Conservation (phyloP, 2,113 vertebrate genomes). For the Triplophysa dalaica region DNA sequence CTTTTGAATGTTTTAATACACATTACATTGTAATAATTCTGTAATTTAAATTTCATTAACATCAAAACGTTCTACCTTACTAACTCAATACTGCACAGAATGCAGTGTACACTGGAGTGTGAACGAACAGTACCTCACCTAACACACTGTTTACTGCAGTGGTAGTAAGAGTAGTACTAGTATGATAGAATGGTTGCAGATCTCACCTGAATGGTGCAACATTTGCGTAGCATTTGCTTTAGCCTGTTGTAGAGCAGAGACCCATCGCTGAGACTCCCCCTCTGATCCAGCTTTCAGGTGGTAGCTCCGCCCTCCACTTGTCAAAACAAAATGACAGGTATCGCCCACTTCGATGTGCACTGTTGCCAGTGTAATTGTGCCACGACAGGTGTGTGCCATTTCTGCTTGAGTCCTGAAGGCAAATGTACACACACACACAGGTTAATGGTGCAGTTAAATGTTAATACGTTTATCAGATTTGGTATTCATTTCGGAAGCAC, state of each 20-base stretch:
- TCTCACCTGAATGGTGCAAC: constrained; percentile 87
- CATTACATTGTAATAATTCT: too few species aligned
- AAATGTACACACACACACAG: not conserved
- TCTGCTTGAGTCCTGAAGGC: constrained; percentile 88
- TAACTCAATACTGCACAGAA: too few species aligned
- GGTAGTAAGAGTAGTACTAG: too few species aligned
- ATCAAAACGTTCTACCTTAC: too few species aligned
- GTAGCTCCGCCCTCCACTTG: constrained; percentile 87
- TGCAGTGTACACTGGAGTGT: too few species aligned
- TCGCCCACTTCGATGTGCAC: constrained; percentile 89
- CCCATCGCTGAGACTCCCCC: constrained; percentile 90
- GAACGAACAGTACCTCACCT: too few species aligned
- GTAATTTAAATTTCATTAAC: too few species aligned
- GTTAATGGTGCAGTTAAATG: not conserved
- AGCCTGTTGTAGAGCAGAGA: constrained; percentile 87
- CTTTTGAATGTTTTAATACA: too few species aligned
- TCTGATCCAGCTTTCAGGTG: constrained; percentile 91
- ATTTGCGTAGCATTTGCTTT: constrained; percentile 85
- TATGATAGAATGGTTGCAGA: too few species aligned
- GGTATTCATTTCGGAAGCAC: too few species aligned
- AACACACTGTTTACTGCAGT: too few species aligned
- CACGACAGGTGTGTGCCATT: constrained; percentile 94
- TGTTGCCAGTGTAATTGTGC: constrained; percentile 87
- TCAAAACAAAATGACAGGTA: constrained; percentile 87
- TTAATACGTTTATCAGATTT: not conserved